Percentiles rank a stretch among this genome's conserved stretches.
phyloP scores from a whole-genome alignment of 2,888 invertebrate genomes.

The Lepidocyrtinus sp. region DNA sequence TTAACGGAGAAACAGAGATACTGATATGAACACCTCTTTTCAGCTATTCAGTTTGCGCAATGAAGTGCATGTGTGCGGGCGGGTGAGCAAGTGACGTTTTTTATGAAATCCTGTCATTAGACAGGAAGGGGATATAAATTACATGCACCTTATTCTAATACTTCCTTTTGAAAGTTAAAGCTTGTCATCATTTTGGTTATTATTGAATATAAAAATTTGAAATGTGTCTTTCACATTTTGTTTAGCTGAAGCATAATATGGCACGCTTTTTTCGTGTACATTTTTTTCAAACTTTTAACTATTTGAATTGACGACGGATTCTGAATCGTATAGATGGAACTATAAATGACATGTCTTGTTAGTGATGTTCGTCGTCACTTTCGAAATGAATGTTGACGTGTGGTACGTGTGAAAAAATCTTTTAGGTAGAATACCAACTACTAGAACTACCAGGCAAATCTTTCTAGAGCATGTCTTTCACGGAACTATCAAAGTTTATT shows the following conservation, averaged over 20 bases:
- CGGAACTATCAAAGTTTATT: background rate
- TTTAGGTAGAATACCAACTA: too few relatives aligned
- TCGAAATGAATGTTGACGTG: conserved; percentile 68
- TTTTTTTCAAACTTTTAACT: too few relatives aligned
- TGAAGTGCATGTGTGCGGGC: conserved; percentile 58
- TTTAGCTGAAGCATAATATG: too few relatives aligned
- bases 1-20: too few relatives aligned
- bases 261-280: too few relatives aligned
- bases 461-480: background rate
- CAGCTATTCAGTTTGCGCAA: conserved; percentile 59
- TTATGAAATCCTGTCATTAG: conserved; percentile 45
- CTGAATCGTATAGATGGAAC: background rate
- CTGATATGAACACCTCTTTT: conserved; percentile 27
- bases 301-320: too few relatives aligned
- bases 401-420: conserved; percentile 67
- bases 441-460: too few relatives aligned
- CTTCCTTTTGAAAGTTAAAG: too few relatives aligned
- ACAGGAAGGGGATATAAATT: background rate
- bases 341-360: conserved; percentile 59
- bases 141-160: too few relatives aligned
- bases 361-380: conserved; percentile 56
- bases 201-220: background rate
- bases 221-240: too few relatives aligned
- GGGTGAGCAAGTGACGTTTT: conserved; percentile 57
- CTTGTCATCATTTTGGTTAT: background rate